Evolutionary conservation across 2,888 invertebrate genomes (phyloP), one percentile per base, ranked within the genome.

Genomic region (Lepidocyrtinus sp.): DNA sequence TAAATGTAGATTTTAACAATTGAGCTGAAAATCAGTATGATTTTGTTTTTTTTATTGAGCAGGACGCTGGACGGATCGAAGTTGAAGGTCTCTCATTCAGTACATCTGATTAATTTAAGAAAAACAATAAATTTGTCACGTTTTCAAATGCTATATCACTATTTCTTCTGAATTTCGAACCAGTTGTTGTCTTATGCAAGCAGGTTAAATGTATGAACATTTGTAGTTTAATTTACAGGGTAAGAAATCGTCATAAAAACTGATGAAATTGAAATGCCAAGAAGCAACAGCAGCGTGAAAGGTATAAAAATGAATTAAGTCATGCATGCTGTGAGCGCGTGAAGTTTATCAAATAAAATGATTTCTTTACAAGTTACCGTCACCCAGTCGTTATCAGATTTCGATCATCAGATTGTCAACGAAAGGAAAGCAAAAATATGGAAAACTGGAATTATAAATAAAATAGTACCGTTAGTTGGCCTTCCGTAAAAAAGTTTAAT

Each of bases 1-100:
- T n/a, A n/a, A n/a, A n/a, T n/a, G n/a, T n/a, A n/a, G n/a, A n/a
- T n/a, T n/a, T n/a, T n/a, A n/a, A n/a, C n/a, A n/a, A n/a, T n/a
- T n/a, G n/a, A n/a, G n/a, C n/a, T n/a, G 36, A 36, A 36, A 36
- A 36, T 36, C 36, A 36, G 36, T 36, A 36, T 36, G 36, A 36
- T 55, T 55, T 55, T 55, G 55, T 55, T 55, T 55, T 55, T 9
- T 5, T 55, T n/a, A 55, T n/a, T n/a, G n/a, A n/a, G 9, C 55
- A 55, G 55, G 55, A 55, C 17, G 9, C 55, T 55, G 55, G 55
- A 55, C 55, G 17, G 17, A 55, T 12, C 17, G 55, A 55, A 55
- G 55, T 55, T 55, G 55, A 55, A 55, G 55, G 55, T 55, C 55
- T 55, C n/a, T n/a, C 55, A 55, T 55, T 55, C 55, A 55, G n/a